phyloP scores from a whole-genome alignment of 2,797 vertebrate genomes.

The Pterois miles region DNA sequence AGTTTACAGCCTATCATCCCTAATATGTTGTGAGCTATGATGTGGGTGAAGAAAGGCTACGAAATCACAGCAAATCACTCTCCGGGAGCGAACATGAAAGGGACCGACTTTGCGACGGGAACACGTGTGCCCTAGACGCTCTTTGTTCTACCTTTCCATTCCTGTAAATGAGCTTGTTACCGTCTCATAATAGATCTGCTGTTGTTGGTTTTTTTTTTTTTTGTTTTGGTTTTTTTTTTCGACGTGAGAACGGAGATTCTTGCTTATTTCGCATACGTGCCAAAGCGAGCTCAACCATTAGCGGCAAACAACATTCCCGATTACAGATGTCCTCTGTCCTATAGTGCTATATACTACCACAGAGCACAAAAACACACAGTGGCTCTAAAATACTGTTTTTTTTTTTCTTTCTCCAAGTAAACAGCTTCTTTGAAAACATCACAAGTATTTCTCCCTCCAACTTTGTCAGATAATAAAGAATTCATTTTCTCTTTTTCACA shows the following conservation, averaged over 20 bases:
- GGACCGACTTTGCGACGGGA: slow-evolving; percentile 61
- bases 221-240: no score
- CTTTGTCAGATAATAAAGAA: slow-evolving; percentile 46
- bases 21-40: slow-evolving; percentile 71
- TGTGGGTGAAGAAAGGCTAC: slow-evolving; percentile 68
- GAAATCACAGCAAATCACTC: slow-evolving; percentile 77
- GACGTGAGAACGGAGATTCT: slow-evolving; percentile 45
- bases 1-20: slow-evolving; percentile 71
- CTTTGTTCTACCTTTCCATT: slow-evolving; percentile 74
- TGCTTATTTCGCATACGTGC: slow-evolving; percentile 59
- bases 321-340: slow-evolving; percentile 63
- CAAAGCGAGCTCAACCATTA: slow-evolving; percentile 65
- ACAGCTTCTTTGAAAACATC: slow-evolving; percentile 39
- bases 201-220: no score
- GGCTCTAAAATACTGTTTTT: slow-evolving; percentile 55
- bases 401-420: slow-evolving; percentile 13
- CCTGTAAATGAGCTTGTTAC: slow-evolving; percentile 78
- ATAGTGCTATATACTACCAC: slow-evolving; percentile 27
- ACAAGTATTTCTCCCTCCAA: slow-evolving; percentile 35
- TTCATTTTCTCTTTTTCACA: slow-evolving; percentile 17
- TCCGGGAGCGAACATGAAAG: slow-evolving; percentile 72
- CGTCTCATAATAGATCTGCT: slow-evolving; percentile 74
- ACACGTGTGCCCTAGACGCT: slow-evolving; percentile 47
- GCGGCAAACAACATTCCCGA: slow-evolving; percentile 53
- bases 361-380: slow-evolving; percentile 42